These are phyloP conservation scores for Melinopterus prodromus DNA, from an alignment of 2,888 invertebrate genomes.

Conservation along the genomic window DNA sequence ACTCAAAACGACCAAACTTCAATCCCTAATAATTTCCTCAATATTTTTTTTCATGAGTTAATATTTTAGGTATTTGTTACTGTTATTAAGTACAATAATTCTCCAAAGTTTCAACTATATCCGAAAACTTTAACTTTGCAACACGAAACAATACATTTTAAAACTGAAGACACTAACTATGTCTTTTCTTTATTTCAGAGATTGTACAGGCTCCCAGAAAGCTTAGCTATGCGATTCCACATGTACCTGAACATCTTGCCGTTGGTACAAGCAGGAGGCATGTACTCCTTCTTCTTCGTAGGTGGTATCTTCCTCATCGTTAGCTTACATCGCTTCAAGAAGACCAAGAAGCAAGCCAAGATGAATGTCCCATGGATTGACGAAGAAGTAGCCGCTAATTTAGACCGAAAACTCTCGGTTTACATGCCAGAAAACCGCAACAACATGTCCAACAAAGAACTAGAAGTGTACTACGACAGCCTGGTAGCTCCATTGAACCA, in stretches of 20 bases:
- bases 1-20: no score
- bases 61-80: no score
- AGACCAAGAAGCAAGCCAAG: slow-evolving; percentile 24
- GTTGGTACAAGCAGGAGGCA: slow-evolving; percentile 64
- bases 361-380: slow-evolving; percentile 50
- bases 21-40: no score
- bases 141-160: background rate
- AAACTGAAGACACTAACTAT: background rate
- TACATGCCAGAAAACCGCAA: slow-evolving; percentile 51
- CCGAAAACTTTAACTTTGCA: no score
- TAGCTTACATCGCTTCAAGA: slow-evolving; percentile 57
- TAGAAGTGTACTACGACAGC: slow-evolving; percentile 53
- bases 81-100: no score
- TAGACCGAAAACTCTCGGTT: slow-evolving; percentile 51
- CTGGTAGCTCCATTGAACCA: slow-evolving; percentile 46
- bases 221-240: slow-evolving; percentile 70
- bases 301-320: slow-evolving; percentile 64
- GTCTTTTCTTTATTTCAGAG: slow-evolving; percentile 65
- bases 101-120: no score
- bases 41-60: no score
- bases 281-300: slow-evolving; percentile 64
- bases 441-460: slow-evolving; percentile 52
- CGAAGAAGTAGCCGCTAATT: slow-evolving; percentile 51
- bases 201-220: slow-evolving; percentile 72
- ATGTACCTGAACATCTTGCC: slow-evolving; percentile 80